A percentile compares a stretch with the other conserved stretches of the same genome.
phyloP scores from a whole-genome alignment of 64 coral and sea anemone species.

The Catalaphyllia jardinei region DNA sequence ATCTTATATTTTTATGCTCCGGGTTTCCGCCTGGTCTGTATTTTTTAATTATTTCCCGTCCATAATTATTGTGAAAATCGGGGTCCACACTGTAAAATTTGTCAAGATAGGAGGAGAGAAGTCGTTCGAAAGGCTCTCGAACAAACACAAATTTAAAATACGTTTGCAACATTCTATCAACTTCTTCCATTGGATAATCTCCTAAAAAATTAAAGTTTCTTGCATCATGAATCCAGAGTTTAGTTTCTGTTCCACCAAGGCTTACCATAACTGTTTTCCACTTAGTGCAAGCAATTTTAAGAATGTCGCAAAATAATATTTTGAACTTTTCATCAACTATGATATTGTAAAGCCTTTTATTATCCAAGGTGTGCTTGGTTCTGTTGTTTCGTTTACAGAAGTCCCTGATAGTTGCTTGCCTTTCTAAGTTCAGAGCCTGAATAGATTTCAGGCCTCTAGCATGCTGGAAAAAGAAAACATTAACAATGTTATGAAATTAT shows the following conservation, averaged over 20 bases:
- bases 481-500: background rate
- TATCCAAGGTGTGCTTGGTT: background rate
- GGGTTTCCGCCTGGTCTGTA: background rate
- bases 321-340: slow-evolving; percentile 23
- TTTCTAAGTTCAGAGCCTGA: background rate
- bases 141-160: slow-evolving; percentile 31
- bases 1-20: background rate
- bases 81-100: background rate
- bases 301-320: slow-evolving; percentile 15
- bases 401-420: background rate
- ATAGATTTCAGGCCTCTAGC: background rate
- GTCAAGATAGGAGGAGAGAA: background rate
- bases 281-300: background rate
- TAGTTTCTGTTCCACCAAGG: background rate
- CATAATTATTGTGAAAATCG: background rate
- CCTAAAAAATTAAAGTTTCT: background rate
- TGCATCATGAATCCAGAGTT: background rate
- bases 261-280: background rate
- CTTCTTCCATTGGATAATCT: background rate
- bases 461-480: background rate
- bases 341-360: background rate
- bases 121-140: slow-evolving; percentile 26
- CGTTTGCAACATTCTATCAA: background rate
- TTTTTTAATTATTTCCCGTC: background rate
- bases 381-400: background rate